Evolutionary conservation across 2,113 vertebrate species (phyloP).

Genomic region (Zosterops lateralis): DNA sequence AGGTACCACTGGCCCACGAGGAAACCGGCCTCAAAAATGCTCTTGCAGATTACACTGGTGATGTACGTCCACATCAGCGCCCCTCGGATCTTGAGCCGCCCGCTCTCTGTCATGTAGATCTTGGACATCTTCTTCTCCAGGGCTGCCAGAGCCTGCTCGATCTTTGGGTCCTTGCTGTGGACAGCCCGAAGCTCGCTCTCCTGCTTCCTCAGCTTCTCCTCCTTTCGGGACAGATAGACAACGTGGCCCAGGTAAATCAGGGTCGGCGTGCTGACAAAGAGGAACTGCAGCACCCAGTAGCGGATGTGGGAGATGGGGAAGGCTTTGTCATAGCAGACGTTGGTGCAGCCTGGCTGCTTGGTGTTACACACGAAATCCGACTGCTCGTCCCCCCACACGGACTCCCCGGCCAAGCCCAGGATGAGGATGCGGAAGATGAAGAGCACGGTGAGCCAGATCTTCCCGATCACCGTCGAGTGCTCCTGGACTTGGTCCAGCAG

Average conservation of each 20-base stretch:
- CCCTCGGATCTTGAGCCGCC: slow-evolving; percentile 75
- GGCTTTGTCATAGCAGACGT: slow-evolving; percentile 90
- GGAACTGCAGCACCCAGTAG: slow-evolving; percentile 95
- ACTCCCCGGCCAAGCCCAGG: slow-evolving; percentile 87
- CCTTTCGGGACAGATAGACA: slow-evolving; percentile 74
- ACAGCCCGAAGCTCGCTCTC: slow-evolving; percentile 68
- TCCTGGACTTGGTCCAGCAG: slow-evolving; percentile 94
- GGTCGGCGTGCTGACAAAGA: slow-evolving; percentile 93
- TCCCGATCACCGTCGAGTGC: slow-evolving; percentile 88
- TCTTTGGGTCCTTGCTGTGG: slow-evolving; percentile 57
- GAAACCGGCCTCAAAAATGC: slow-evolving; percentile 86
- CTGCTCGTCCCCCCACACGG: slow-evolving; percentile 96
- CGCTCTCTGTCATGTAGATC: slow-evolving; percentile 65
- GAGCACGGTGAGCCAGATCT: slow-evolving; percentile 93
- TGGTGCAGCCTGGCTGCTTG: slow-evolving; percentile 87
- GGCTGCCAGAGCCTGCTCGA: slow-evolving; percentile 17
- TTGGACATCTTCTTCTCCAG: slow-evolving; percentile 77
- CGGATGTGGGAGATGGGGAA: slow-evolving; percentile 98
- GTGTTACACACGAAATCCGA: slow-evolving; percentile 92
- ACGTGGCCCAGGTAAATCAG: slow-evolving; percentile 93
- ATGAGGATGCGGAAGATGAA: slow-evolving; percentile 97
- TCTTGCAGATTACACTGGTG: slow-evolving; percentile 83
- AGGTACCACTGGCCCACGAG: slow-evolving; percentile 89
- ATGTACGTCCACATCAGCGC: slow-evolving; percentile 85
- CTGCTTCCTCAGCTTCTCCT: slow-evolving; percentile 68